Evolutionary conservation across 2,113 vertebrate species (phyloP), one percentile per base, ranked within the genome.

Genomic region (Phrynosoma platyrhinos): DNA sequence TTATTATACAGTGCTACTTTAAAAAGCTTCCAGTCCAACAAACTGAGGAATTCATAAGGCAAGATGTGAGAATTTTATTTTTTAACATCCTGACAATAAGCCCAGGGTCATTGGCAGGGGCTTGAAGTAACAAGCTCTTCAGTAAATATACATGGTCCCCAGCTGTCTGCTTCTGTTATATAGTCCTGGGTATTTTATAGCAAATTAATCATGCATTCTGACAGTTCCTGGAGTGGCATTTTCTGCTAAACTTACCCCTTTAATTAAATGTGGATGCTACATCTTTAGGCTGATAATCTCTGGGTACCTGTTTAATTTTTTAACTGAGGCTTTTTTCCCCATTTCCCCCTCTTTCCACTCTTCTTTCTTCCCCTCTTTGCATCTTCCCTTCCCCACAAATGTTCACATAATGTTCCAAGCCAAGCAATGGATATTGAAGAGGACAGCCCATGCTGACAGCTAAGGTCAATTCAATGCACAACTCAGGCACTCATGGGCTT

Each of bases 161-260:
- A 16, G 62, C 86, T 2, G 16, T 88, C 90, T 89, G 32, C 84
- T 91, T 91, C 89, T 94, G 86, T 94, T 94, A 93, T 93, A 88
- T 85, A 90, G 90, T 79, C 78, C 82, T 91, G 90, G 91, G 85
- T 94, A 87, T 95, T 95, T 96, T 95, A 93, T 94, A 95, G 92
- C 92, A 92, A 91, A 95, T 96, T 95, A 96, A 96, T 96, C 96
- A 94, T 92, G 92, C 91, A 93, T 96, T 94, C 92, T 94, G 95
- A 93, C 94, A 96, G 94, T 93, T 94, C 94, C 88, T 86, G n/a
- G 89, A 87, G 83, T 90, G 90, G 87, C 82, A 90, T 86, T 95
- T 94, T 88, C 89, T 92, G 92, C 89, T 94, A 94, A 96, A 92
- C 89, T 90, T 91, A 83, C 91, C 91, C 93, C 87, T 93, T 95